Percentiles rank a stretch among this genome's conserved stretches.
Conservation (phyloP, 2,113 vertebrate species). For the Tychaedon coryphoeus region DNA sequence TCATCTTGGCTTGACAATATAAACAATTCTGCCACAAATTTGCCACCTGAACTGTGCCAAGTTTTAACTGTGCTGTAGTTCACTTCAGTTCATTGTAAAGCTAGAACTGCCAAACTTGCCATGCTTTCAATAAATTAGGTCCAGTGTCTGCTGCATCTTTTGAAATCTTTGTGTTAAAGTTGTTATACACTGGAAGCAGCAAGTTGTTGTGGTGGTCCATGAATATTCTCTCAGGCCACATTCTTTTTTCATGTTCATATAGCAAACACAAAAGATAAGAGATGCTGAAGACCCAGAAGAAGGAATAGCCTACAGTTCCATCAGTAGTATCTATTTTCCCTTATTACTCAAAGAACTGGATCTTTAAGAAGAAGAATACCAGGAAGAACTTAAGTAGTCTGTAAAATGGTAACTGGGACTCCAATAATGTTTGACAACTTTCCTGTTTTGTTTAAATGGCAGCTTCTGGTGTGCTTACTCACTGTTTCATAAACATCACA, state of each 20-base stretch:
- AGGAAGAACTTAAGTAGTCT: background rate
- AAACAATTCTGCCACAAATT: background rate
- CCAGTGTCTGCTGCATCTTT: accelerated
- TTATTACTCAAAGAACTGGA: background rate
- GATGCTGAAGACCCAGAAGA: background rate
- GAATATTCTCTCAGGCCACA: background rate
- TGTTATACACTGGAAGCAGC: background rate
- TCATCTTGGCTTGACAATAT: background rate
- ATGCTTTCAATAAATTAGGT: background rate
- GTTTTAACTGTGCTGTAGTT: background rate
- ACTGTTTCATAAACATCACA: background rate
- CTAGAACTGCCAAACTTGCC: background rate
- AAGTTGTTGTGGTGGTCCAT: background rate
- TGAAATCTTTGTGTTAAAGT: background rate
- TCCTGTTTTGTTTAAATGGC: background rate
- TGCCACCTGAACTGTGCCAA: background rate
- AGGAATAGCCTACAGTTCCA: background rate
- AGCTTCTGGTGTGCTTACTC: background rate
- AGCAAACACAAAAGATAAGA: background rate
- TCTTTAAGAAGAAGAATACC: background rate
- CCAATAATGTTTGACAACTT: background rate
- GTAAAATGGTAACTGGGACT: background rate
- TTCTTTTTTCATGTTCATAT: background rate
- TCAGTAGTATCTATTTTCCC: background rate
- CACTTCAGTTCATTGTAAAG: background rate